These are phyloP conservation scores for Sinocyclocheilus grahami DNA, from an alignment of 2,113 vertebrate genomes.

Conservation along the genomic window DNA sequence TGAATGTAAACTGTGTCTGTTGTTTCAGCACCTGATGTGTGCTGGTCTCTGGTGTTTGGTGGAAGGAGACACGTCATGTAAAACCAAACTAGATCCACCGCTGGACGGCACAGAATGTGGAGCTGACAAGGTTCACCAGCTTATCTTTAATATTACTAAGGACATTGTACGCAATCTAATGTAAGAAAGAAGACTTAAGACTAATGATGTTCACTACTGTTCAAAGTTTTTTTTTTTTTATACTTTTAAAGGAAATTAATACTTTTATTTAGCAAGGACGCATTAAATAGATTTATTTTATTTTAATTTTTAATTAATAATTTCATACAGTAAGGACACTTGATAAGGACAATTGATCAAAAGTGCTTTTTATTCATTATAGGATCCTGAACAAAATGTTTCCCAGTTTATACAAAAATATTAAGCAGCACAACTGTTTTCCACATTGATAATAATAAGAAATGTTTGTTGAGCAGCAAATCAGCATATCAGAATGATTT, in stretches of 20 bases:
- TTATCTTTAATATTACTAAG: too few species aligned
- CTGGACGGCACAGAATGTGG: constrained; percentile 96
- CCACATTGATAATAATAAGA: not conserved
- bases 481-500: not conserved
- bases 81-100: constrained; percentile 96
- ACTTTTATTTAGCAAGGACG: too few species aligned
- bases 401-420: not conserved
- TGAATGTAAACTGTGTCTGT: constrained; percentile 19
- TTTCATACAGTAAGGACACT: not conserved
- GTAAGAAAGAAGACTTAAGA: too few species aligned
- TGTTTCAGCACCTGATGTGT: constrained; percentile 89
- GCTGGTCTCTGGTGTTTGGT: constrained; percentile 96
- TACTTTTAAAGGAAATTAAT: too few species aligned
- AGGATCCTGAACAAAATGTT: not conserved
- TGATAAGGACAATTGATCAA: too few species aligned
- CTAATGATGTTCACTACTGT: not conserved
- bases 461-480: not conserved
- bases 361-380: not conserved
- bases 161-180: too few species aligned
- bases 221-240: not conserved
- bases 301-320: too few species aligned
- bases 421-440: not conserved
- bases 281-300: too few species aligned
- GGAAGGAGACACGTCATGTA: constrained; percentile 91
- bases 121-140: constrained; percentile 90